Conservation (phyloP, 1,140 invertebrate genomes). For the Drosophila sechellia region DNA sequence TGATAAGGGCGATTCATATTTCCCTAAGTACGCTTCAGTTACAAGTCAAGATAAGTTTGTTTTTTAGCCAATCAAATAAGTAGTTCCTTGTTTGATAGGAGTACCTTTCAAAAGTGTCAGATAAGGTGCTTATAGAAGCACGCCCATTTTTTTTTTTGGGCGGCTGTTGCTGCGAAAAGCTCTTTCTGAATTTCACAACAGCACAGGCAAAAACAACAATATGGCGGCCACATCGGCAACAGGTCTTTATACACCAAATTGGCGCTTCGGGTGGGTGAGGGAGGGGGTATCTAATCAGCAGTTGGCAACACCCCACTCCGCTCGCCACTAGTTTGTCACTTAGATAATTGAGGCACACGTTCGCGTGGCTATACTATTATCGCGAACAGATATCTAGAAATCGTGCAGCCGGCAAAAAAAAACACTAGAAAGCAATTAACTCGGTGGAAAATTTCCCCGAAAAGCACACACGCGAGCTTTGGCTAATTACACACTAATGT, state of each 20-base stretch:
- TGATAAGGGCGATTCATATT: background rate
- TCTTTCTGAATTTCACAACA: constrained; percentile 71
- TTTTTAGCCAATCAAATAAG: constrained; percentile 13
- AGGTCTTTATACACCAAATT: constrained; percentile 28
- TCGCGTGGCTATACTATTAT: constrained; percentile 50
- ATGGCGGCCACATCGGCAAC: constrained; percentile 51
- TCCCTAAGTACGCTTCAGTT: constrained; percentile 26
- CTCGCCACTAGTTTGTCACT: background rate
- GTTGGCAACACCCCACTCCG: constrained; percentile 33
- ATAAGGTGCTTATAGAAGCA: constrained; percentile 18
- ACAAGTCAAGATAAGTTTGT: constrained; percentile 33
- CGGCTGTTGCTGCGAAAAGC: constrained; percentile 40
- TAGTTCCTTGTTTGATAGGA: constrained; percentile 42
- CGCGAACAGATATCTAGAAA: constrained; percentile 54
- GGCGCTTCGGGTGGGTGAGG: background rate
- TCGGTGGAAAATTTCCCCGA: constrained; percentile 54
- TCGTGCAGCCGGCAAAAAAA: constrained; percentile 36
- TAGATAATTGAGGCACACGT: constrained; percentile 51
- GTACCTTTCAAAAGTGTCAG: constrained; percentile 2
- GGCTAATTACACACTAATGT: constrained; percentile 22
- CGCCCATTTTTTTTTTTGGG: background rate
- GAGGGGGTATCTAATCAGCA: constrained; percentile 56
- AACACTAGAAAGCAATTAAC: constrained; percentile 66
- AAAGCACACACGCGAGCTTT: constrained; percentile 48
- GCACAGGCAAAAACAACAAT: constrained; percentile 34